Evolutionary conservation across 2,888 invertebrate genomes (phyloP).

Genomic region (Pantelozetes paolii): DNA sequence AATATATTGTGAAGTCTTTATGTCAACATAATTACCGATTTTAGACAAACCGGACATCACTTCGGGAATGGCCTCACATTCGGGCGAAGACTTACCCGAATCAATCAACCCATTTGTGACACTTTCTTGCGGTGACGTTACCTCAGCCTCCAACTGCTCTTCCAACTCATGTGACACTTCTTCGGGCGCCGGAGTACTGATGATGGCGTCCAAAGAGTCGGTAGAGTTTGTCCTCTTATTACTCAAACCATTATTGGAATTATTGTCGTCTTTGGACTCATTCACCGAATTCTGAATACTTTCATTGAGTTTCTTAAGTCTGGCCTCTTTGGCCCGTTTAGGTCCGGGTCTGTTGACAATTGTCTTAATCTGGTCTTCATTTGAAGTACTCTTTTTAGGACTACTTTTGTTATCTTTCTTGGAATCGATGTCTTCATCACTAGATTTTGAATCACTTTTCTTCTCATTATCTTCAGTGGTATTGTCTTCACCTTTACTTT

Average conservation of each 20-base stretch:
- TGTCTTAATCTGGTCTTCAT: not conserved
- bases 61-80: not conserved
- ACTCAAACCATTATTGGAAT: not conserved
- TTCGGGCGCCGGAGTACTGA: slow-evolving; percentile 2
- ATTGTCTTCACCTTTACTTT: not conserved
- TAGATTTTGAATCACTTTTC: not conserved
- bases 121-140: not conserved
- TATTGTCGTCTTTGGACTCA: not conserved
- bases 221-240: not conserved
- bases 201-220: slow-evolving; percentile 14
- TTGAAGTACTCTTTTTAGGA: not conserved
- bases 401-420: slow-evolving; percentile 1
- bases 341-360: not conserved
- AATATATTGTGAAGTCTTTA: not conserved
- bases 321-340: slow-evolving; percentile 9
- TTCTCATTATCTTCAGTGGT: not conserved
- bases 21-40: slow-evolving; percentile 8
- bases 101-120: not conserved
- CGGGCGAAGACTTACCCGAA: too few relatives aligned
- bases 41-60: not conserved
- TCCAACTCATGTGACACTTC: not conserved
- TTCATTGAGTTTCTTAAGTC: not conserved
- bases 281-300: too few relatives aligned
- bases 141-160: slow-evolving; percentile 16
- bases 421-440: not conserved